phyloP scores from a whole-genome alignment of 2,888 invertebrate genomes.

The Tortricodes alternella region DNA sequence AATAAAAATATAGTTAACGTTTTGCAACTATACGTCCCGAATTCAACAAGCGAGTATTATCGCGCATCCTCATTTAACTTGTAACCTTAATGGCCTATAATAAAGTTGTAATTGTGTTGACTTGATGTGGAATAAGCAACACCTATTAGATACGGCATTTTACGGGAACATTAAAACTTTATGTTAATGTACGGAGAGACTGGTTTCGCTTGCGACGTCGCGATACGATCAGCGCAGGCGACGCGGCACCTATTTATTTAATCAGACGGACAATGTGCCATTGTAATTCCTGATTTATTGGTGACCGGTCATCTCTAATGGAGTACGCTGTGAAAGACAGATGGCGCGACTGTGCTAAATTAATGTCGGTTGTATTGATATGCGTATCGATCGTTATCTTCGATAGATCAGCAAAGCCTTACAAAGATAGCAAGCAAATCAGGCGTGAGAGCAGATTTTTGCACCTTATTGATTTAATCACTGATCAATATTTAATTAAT shows the following conservation, averaged over 20 bases:
- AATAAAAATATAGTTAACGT: too few relatives aligned
- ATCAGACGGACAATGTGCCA: slow-evolving; percentile 81
- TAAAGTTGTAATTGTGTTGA: slow-evolving; percentile 27
- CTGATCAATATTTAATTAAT: background rate
- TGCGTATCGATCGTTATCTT: background rate
- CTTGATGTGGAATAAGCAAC: slow-evolving; percentile 26
- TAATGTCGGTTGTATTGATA: slow-evolving; percentile 15
- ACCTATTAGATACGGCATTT: slow-evolving; percentile 30
- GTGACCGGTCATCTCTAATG: slow-evolving; percentile 60
- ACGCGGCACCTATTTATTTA: slow-evolving; percentile 79
- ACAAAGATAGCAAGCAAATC: too few relatives aligned
- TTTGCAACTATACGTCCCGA: background rate
- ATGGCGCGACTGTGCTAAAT: slow-evolving; percentile 37
- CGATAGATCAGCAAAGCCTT: background rate
- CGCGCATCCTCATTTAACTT: slow-evolving; percentile 21
- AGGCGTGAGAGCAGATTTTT: background rate
- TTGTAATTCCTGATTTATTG: slow-evolving; percentile 79
- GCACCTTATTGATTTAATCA: background rate
- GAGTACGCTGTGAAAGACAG: slow-evolving; percentile 51
- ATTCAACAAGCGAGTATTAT: slow-evolving; percentile 8
- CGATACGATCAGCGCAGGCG: slow-evolving; percentile 62
- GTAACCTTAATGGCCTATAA: slow-evolving; percentile 22
- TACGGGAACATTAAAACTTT: slow-evolving; percentile 48
- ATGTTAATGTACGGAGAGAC: slow-evolving; percentile 44
- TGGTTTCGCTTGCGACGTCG: slow-evolving; percentile 59